Conservation (phyloP, 2,888 invertebrate species). For the Andrena trimmerana region DNA sequence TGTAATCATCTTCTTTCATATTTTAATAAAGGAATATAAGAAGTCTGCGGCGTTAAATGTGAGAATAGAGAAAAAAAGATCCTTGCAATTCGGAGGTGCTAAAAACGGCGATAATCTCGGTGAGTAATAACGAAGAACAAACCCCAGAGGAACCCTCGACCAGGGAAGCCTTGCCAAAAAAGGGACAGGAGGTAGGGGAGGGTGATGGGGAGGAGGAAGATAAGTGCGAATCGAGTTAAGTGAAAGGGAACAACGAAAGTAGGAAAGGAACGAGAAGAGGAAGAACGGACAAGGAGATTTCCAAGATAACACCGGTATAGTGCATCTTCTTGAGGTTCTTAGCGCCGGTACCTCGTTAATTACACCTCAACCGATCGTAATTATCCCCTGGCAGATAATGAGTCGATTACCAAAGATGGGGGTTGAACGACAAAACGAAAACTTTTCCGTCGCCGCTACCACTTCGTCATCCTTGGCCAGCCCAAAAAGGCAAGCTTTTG, state of each 20-base stretch:
- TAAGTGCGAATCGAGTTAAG: constrained; percentile 57
- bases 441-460: constrained; percentile 58
- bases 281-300: constrained; percentile 65
- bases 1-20: neutral
- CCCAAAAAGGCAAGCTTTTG: constrained; percentile 13
- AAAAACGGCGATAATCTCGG: constrained; percentile 71
- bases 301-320: constrained; percentile 62
- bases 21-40: constrained; percentile 28
- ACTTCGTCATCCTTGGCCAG: constrained; percentile 59
- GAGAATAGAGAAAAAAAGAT: constrained; percentile 8
- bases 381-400: constrained; percentile 76
- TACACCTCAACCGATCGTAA: constrained; percentile 76
- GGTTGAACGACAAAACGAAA: constrained; percentile 34
- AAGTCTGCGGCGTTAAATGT: constrained; percentile 13
- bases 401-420: constrained; percentile 75
- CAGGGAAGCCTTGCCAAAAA: constrained; percentile 49
- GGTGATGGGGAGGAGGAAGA: constrained; percentile 6
- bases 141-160: constrained; percentile 47
- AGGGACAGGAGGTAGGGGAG: constrained; percentile 24
- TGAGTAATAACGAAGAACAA: constrained; percentile 70
- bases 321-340: constrained; percentile 58
- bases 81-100: constrained; percentile 62
- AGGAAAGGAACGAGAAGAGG: constrained; percentile 45
- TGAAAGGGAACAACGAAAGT: constrained; percentile 58
- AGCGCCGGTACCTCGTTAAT: constrained; percentile 75